phyloP scores from a whole-genome alignment of 2,888 invertebrate species.

The Ochropleura leucogaster region DNA sequence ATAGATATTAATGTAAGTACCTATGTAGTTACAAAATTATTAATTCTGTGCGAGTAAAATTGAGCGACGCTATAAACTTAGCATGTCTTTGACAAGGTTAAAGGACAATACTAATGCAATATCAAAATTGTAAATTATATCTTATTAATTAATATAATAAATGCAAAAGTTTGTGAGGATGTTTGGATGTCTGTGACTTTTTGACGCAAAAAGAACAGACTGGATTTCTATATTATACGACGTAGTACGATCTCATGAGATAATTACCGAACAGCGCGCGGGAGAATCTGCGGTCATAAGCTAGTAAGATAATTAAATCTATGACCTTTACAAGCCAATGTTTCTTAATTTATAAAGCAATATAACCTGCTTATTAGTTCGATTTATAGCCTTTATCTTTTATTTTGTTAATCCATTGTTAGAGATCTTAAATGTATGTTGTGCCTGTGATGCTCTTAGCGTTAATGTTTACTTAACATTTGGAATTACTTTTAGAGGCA shows the following conservation, averaged over 20 bases:
- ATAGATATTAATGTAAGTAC: not conserved
- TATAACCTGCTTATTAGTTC: conserved; percentile 16
- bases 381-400: conserved; percentile 18
- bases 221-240: too few relatives aligned
- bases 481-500: conserved; percentile 12
- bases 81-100: conserved; percentile 16
- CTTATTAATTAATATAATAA: too few relatives aligned
- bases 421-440: conserved; percentile 9
- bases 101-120: conserved; percentile 18
- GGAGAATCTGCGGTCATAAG: too few relatives aligned
- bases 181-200: too few relatives aligned
- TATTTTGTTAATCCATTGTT: conserved; percentile 24
- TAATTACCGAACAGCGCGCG: too few relatives aligned
- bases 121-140: not conserved
- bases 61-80: conserved; percentile 13
- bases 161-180: too few relatives aligned
- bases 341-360: conserved; percentile 37
- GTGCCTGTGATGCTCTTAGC: conserved; percentile 15
- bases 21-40: conserved; percentile 15
- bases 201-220: too few relatives aligned
- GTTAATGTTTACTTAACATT: conserved; percentile 13
- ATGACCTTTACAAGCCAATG: conserved; percentile 29
- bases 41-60: conserved; percentile 17
- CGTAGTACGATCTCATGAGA: too few relatives aligned
- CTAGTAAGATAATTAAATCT: conserved; percentile 8